Evolutionary conservation across 1,140 invertebrate genomes (phyloP), one percentile per base, ranked within the genome.

Genomic region (Chrysomallon squamiferum): DNA sequence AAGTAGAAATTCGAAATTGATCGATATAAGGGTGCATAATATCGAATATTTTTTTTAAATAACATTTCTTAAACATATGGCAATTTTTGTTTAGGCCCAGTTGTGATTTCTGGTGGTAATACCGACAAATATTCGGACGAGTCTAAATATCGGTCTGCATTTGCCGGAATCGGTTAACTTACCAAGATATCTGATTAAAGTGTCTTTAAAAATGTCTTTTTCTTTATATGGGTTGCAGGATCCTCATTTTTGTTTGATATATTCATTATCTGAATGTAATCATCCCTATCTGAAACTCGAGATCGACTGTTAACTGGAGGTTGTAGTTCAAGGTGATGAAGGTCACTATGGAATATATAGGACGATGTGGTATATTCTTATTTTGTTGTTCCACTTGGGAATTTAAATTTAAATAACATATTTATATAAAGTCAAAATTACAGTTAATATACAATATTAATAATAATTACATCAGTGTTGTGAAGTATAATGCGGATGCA

Each of bases 111-210:
- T n/a, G n/a, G n/a, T n/a, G n/a, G n/a, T n/a, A n/a, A n/a, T n/a
- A n/a, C n/a, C n/a, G n/a, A n/a, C n/a, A n/a, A n/a, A n/a, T n/a
- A n/a, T n/a, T n/a, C n/a, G n/a, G n/a, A n/a, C n/a, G n/a, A n/a
- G n/a, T n/a, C n/a, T n/a, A n/a, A n/a, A n/a, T n/a, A n/a, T n/a
- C n/a, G n/a, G n/a, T n/a, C n/a, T n/a, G n/a, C n/a, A n/a, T n/a
- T n/a, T n/a, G n/a, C n/a, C n/a, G n/a, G n/a, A n/a, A n/a, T n/a
- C n/a, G n/a, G n/a, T n/a, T n/a, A n/a, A 30, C 35, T 32, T 49
- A 75, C 73, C 70, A 56, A 75, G 65, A 66, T 75, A 75, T 63
- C 73, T 59, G 7, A 75, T 25, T 6, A 64, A 62, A 22, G 73
- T 69, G n/a, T 75, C 68, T 61, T 70, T 67, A 27, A 75, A 65